phyloP scores from a whole-genome alignment of 1,140 invertebrate species.

The Calliphora vicina region DNA sequence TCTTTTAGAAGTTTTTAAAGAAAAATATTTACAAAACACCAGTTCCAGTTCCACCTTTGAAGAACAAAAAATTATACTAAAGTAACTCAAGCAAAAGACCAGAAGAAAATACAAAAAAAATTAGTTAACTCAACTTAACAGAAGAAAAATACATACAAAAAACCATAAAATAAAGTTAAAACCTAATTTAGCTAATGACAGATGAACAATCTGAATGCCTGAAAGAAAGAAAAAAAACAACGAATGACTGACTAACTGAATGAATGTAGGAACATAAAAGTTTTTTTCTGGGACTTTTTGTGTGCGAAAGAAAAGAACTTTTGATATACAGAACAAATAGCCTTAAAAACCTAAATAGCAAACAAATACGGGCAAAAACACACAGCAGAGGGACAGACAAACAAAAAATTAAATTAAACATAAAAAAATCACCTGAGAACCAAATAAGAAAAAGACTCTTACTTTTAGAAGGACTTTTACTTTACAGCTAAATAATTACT shows the following conservation, averaged over 20 bases:
- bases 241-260: not conserved
- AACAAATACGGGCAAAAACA: constrained; percentile 14
- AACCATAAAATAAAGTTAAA: not conserved
- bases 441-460: not conserved
- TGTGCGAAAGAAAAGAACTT: not conserved
- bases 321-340: not conserved
- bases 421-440: not conserved
- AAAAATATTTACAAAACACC: no score
- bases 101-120: not conserved
- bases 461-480: not conserved
- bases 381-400: no score
- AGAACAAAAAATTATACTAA: not conserved
- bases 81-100: not conserved
- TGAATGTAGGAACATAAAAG: not conserved
- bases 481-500: not conserved
- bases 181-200: constrained; percentile 1
- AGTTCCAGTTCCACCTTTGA: no score
- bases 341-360: not conserved
- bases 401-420: constrained; percentile 42
- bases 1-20: no score
- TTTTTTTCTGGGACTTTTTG: no score
- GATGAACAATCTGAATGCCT: not conserved
- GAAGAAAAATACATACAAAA: not conserved
- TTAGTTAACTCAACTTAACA: not conserved
- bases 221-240: constrained; percentile 6